phyloP scores from a whole-genome alignment of 2,113 vertebrate species.

The Uropsilus gracilis region DNA sequence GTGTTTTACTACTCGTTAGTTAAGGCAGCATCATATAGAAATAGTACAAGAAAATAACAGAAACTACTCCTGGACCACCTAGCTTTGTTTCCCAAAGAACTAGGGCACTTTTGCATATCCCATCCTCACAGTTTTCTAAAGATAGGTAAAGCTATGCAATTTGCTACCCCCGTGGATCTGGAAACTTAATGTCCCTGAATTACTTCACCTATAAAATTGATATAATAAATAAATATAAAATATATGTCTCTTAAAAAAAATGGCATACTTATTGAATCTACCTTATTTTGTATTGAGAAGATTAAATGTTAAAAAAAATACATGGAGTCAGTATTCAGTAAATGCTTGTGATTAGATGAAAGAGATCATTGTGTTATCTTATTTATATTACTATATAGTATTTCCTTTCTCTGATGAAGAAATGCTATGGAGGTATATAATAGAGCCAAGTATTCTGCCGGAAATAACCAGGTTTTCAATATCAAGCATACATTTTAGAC shows the following conservation, averaged over 20 bases:
- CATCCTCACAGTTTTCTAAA: neutral
- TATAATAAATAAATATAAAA: neutral
- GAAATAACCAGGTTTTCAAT: neutral
- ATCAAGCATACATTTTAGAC: neutral
- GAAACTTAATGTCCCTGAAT: neutral
- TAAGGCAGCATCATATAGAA: neutral
- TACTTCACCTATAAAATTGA: neutral
- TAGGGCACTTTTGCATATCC: neutral
- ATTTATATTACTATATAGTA: neutral
- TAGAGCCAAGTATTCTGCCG: neutral
- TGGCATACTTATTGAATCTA: neutral
- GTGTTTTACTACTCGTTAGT: constrained; percentile 14
- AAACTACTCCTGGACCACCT: neutral
- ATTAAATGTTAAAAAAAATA: neutral
- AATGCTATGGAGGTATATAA: neutral
- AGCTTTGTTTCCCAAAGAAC: constrained; percentile 1
- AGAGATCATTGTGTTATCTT: neutral
- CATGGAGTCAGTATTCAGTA: neutral
- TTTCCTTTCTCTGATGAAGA: neutral
- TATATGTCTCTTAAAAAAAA: neutral
- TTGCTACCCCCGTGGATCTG: neutral
- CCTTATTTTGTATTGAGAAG: neutral
- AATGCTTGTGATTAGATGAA: neutral
- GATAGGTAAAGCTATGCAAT: neutral
- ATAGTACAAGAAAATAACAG: neutral